A percentile compares a stretch with the other conserved stretches of the same genome.
Conservation (phyloP, 1,140 invertebrate genomes). For the Drosophila equinoxialis region DNA sequence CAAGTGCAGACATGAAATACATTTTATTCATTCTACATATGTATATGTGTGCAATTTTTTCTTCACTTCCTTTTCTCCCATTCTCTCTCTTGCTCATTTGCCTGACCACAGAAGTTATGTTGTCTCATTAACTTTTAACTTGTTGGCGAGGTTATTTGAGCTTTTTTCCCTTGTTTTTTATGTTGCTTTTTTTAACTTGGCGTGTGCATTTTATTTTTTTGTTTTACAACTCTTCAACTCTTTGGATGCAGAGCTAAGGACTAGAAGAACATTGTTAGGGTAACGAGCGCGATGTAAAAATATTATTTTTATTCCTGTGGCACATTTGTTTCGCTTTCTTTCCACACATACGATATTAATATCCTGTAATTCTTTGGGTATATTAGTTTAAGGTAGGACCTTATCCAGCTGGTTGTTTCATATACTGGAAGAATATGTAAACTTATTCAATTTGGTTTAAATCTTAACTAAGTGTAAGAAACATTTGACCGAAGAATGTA, state of each 20-base stretch:
- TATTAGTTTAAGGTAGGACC: neutral
- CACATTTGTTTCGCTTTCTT: constrained; percentile 17
- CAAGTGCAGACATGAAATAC: constrained; percentile 24
- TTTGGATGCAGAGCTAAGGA: constrained; percentile 36
- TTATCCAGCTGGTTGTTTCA: too few species aligned
- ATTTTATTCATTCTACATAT: neutral
- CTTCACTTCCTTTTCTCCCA: constrained; percentile 22
- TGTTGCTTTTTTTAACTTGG: constrained; percentile 43
- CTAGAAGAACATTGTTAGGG: constrained; percentile 75
- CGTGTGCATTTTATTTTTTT: constrained; percentile 27
- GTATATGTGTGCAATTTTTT: constrained; percentile 25
- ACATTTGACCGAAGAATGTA: too few species aligned
- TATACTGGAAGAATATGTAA: too few species aligned
- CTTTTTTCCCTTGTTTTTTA: constrained; percentile 38
- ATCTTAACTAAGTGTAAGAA: too few species aligned
- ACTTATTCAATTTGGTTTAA: too few species aligned
- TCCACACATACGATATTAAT: neutral
- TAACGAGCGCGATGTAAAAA: constrained; percentile 71
- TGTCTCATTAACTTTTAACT: constrained; percentile 83
- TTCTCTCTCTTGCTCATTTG: constrained; percentile 51
- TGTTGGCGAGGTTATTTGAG: constrained; percentile 73
- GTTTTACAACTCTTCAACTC: constrained; percentile 56
- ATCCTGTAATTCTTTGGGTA: neutral
- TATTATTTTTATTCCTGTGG: constrained; percentile 66
- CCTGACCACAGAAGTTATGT: constrained; percentile 78